Conservation (phyloP, 2,888 invertebrate species). For the Andrena dorsata region DNA sequence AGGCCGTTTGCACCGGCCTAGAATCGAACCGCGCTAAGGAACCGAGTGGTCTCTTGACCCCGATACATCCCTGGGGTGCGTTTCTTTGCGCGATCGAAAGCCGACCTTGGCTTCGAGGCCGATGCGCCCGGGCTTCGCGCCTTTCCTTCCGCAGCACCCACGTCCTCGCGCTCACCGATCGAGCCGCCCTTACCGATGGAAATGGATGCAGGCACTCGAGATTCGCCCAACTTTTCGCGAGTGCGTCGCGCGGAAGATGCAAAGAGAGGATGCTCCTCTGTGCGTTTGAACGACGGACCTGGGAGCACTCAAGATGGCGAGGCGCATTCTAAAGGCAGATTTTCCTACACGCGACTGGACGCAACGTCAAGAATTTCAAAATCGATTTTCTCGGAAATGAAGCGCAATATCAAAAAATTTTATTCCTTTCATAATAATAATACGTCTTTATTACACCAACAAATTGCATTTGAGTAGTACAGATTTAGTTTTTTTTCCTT, state of each 20-base stretch:
- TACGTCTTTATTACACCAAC: too few relatives aligned
- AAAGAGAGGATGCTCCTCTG: not conserved
- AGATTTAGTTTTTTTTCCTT: too few relatives aligned
- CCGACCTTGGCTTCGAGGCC: constrained; percentile 69
- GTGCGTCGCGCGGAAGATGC: not conserved
- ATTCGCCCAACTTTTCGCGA: not conserved
- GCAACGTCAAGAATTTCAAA: too few relatives aligned
- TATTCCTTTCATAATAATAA: too few relatives aligned
- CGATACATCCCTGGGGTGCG: constrained; percentile 55
- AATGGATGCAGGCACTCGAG: not conserved
- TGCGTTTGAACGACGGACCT: too few relatives aligned
- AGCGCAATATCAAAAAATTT: too few relatives aligned
- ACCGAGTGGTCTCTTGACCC: constrained; percentile 73
- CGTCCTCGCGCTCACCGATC: not conserved
- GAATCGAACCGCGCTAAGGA: constrained; percentile 59
- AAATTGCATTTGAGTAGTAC: too few relatives aligned
- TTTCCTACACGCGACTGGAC: too few relatives aligned
- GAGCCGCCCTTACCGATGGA: not conserved
- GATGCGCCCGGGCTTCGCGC: constrained; percentile 40
- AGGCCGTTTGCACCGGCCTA: constrained; percentile 41
- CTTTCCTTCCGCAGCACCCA: not conserved
- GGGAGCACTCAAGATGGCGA: too few relatives aligned
- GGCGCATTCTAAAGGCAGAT: too few relatives aligned
- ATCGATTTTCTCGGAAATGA: too few relatives aligned
- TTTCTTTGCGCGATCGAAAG: constrained; percentile 68